These are phyloP conservation scores for Copidosoma floridanum DNA, from an alignment of 1,140 invertebrate genomes.

Conservation along the genomic window DNA sequence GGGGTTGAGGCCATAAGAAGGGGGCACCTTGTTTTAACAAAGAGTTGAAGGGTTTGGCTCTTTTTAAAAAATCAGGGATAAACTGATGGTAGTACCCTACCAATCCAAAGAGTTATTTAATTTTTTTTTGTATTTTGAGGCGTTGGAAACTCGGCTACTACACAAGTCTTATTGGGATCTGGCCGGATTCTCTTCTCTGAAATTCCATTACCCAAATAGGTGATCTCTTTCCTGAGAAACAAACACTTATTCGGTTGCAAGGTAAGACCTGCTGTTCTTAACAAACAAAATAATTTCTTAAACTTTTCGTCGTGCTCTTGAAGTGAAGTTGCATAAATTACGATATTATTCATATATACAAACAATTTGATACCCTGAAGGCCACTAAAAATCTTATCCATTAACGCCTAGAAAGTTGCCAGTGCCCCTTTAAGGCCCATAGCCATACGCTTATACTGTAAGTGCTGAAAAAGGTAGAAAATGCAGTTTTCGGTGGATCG, in stretches of 20 bases:
- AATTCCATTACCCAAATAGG: background rate
- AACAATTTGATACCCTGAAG: background rate
- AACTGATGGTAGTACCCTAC: conserved; percentile 2
- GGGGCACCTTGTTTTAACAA: background rate
- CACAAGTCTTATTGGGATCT: background rate
- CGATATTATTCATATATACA: conserved; percentile 2
- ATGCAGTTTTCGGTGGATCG: background rate
- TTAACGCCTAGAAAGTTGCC: background rate
- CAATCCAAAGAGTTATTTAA: background rate
- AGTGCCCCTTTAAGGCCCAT: background rate
- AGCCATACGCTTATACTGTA: background rate
- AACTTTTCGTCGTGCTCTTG: conserved; percentile 4
- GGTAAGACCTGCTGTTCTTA: background rate
- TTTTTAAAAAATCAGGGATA: background rate
- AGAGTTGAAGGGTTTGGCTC: background rate
- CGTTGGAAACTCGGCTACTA: background rate
- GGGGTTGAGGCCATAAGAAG: background rate
- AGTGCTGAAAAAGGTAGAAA: background rate
- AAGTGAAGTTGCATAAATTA: background rate
- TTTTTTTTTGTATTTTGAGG: conserved; percentile 1
- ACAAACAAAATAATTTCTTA: background rate
- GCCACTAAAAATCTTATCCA: background rate
- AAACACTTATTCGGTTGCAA: conserved; percentile 8
- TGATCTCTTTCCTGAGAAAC: background rate
- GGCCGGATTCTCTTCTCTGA: background rate